These are phyloP conservation scores for human DNA, from an alignment of 2,113 vertebrate genomes.

Conservation along the genomic window DNA sequence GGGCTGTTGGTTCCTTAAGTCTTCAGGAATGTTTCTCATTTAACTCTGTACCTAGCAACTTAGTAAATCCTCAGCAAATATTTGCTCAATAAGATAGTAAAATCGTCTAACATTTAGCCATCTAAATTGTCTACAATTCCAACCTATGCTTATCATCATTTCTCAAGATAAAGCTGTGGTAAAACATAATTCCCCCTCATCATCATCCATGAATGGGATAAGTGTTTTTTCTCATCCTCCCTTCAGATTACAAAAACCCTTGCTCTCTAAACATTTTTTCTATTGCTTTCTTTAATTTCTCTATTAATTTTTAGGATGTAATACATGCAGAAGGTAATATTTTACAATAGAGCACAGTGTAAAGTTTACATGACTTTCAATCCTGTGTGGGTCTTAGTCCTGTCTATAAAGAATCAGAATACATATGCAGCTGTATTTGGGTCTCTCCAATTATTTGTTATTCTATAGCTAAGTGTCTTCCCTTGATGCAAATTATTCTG, in stretches of 20 bases:
- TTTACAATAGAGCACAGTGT: background rate
- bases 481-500: background rate
- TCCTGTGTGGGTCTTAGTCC: background rate
- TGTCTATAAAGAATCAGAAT: background rate
- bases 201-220: background rate
- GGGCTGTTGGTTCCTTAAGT: background rate
- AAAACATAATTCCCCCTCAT: background rate
- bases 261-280: background rate
- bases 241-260: background rate
- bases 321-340: background rate
- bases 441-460: background rate
- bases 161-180: background rate
- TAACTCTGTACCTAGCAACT: conserved; percentile 11
- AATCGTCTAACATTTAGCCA: background rate
- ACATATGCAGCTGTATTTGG: background rate
- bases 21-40: background rate
- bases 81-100: conserved; percentile 43
- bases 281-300: background rate
- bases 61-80: conserved; percentile 34
- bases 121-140: background rate
- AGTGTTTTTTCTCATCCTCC: background rate
- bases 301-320: background rate
- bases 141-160: background rate
- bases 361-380: background rate
- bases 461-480: background rate